Evolutionary conservation across 2,888 invertebrate genomes (phyloP).

Genomic region (Poecilobothrus nobilitatus): DNA sequence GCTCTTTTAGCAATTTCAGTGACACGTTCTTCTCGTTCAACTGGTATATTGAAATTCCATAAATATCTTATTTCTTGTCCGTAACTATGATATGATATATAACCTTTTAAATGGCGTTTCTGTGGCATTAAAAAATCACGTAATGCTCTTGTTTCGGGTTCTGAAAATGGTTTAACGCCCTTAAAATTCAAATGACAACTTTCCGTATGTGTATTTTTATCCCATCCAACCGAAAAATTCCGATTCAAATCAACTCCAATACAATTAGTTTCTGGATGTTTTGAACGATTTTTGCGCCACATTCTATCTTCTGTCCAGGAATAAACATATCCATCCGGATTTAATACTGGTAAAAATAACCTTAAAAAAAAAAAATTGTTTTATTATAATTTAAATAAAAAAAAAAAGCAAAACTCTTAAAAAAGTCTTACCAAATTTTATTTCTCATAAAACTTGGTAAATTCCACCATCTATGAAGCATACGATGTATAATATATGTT

Average conservation of each 20-base stretch:
- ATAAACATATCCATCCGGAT: slow-evolving; percentile 82
- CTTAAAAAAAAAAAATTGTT: no score
- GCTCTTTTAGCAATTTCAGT: no score
- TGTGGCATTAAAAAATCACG: slow-evolving; percentile 43
- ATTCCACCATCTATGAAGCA: slow-evolving; percentile 57
- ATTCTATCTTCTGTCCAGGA: slow-evolving; percentile 61
- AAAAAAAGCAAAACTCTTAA: no score
- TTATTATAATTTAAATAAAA: no score
- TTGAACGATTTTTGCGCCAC: slow-evolving; percentile 70
- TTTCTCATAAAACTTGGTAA: slow-evolving; percentile 59
- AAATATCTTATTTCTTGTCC: no score
- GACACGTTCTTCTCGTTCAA: no score
- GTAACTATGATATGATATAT: no score
- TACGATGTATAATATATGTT: slow-evolving; percentile 62
- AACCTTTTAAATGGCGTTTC: no score
- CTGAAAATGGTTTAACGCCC: slow-evolving; percentile 56
- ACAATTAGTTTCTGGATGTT: slow-evolving; percentile 46
- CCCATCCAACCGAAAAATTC: slow-evolving; percentile 83
- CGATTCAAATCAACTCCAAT: slow-evolving; percentile 74
- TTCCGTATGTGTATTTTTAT: slow-evolving; percentile 44
- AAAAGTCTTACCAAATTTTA: slow-evolving; percentile 56
- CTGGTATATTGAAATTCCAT: no score
- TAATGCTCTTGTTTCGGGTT: slow-evolving; percentile 54
- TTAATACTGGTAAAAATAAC: slow-evolving; percentile 65
- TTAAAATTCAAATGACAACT: slow-evolving; percentile 54